phyloP scores from a whole-genome alignment of 2,888 invertebrate species.

The Platypus cylindrus region DNA sequence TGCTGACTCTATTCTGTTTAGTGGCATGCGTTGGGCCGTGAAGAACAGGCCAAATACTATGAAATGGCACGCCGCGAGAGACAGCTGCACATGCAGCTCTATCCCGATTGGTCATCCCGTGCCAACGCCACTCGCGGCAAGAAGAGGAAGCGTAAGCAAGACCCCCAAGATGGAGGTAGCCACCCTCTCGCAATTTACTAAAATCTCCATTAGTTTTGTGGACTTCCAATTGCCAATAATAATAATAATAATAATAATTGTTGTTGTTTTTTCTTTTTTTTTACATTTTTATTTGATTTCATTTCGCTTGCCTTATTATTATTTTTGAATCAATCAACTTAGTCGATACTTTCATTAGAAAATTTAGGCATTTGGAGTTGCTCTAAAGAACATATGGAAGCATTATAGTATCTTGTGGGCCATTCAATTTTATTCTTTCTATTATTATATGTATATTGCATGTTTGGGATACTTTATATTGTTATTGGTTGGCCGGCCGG shows the following conservation, averaged over 20 bases:
- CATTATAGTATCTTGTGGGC: slow-evolving; percentile 12
- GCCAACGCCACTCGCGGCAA: slow-evolving; percentile 99
- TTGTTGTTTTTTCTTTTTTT: no score
- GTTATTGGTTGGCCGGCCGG: slow-evolving; percentile 37
- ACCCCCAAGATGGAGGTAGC: slow-evolving; percentile 93
- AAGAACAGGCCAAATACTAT: slow-evolving; percentile 99
- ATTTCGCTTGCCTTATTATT: no score
- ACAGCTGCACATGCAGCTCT: slow-evolving; percentile 98
- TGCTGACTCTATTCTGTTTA: slow-evolving; percentile 36
- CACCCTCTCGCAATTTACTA: slow-evolving; percentile 22
- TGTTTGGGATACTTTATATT: slow-evolving; percentile 32
- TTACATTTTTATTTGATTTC: no score
- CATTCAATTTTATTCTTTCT: slow-evolving; percentile 14
- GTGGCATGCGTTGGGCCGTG: slow-evolving; percentile 99
- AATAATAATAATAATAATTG: no score
- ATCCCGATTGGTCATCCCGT: slow-evolving; percentile 99
- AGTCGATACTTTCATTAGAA: background rate
- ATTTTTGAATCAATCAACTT: no score
- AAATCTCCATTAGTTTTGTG: no score
- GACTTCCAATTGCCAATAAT: no score
- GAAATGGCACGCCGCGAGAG: slow-evolving; percentile 99
- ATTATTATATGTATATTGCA: slow-evolving; percentile 29
- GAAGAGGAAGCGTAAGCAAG: slow-evolving; percentile 99
- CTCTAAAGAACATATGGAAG: slow-evolving; percentile 2
- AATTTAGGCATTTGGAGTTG: slow-evolving; percentile 5